Base-by-base conservation (phyloP, 2,797 vertebrate species). In the Spinus olivaceus region DNA sequence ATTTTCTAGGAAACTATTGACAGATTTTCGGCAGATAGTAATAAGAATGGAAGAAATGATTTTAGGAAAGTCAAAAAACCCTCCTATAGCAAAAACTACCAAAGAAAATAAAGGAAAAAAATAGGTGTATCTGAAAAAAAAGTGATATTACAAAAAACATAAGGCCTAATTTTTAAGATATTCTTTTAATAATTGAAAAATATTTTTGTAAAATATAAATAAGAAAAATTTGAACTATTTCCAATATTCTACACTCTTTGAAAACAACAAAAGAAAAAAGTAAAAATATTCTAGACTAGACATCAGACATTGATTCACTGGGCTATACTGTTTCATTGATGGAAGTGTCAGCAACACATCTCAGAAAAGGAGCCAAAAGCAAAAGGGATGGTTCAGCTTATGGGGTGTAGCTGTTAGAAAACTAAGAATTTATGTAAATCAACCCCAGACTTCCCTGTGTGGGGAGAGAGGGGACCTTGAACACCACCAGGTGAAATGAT, bases 371-470 rank as follows among this genome's bases (percentile, higher is more conserved):
- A 73, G 53, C 80, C 93, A 93, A 85, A 83, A 64, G 22, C 61
- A 81, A 28, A 33, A 86, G 65, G 33, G 86, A 83, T 37, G 78
- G 72, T 61, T 91, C 84, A 81, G 22, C 50, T 95, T 89, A 65
- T 0, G 6, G 76, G 69, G 50, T 92, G 71, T 57, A 95, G 91
- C 92, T 91, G 92, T 72, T 74, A 65, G 89, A 95, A 96, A 90
- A 78, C 24, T 64, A 78, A 89, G 61, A 83, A 91, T 81, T 91
- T 51, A 72, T 91, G 84, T 92, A 95, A 93, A 95, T 89, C 84
- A 95, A 65, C 50, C 74, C 83, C 92, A 94, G 86, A 78, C 50
- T 78, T 73, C 39, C 27, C 23, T 74, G 79, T 90, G 81, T 4
- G 32, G 42, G 71, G 57, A 82, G 46, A 77, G 49, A 91, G 32